Evolutionary conservation across 1,140 invertebrate genomes (phyloP), one percentile per base, ranked within the genome.

Genomic region (Atta colombica): DNA sequence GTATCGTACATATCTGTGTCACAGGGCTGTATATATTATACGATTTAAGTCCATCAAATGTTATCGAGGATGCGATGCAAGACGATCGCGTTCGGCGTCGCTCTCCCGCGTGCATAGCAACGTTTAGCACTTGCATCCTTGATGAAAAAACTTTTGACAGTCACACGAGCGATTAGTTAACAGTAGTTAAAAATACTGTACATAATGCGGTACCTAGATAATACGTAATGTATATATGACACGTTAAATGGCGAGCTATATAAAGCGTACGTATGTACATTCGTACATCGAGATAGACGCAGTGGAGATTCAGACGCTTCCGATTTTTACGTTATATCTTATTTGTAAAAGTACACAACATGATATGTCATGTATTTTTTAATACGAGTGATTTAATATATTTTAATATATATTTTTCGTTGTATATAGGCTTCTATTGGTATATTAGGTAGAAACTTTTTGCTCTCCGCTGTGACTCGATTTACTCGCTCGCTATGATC

Each of bases 1-100:
- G 81, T 85, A 84, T 91, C 92, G 92, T 90, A 94, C 93, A 94
- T 94, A 94, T 94, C 93, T 85, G 85, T 92, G 89, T 92, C 85
- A 85, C 78, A 92, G 71, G 51, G 87, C 66, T 93, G 92, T 93
- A 93, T 66, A 93, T 93, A 78, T 31, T 61, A 93, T 77, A 87
- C 69, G n/a, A 61, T 68, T 35, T 71, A 35, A 87, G n/a, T 39
- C 39, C 25, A 60, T 3, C 18, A 45, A 65, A 31, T 69, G 51
- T 86, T 88, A 81, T 68, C 53, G 81, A 87, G 88, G 90, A 92
- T 90, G 85, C 87, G 78, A 49, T 49, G 28, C n/a, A 18, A 49
- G 31, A 75, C 63, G 39, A 63, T 39, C 25, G 28, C 55, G 28
- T 60, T 39, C 55, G 35, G 25, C 72, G 18, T 39, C 31, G 28